phyloP scores from a whole-genome alignment of 2,113 vertebrate genomes.

The Dendrocopos noguchii region DNA sequence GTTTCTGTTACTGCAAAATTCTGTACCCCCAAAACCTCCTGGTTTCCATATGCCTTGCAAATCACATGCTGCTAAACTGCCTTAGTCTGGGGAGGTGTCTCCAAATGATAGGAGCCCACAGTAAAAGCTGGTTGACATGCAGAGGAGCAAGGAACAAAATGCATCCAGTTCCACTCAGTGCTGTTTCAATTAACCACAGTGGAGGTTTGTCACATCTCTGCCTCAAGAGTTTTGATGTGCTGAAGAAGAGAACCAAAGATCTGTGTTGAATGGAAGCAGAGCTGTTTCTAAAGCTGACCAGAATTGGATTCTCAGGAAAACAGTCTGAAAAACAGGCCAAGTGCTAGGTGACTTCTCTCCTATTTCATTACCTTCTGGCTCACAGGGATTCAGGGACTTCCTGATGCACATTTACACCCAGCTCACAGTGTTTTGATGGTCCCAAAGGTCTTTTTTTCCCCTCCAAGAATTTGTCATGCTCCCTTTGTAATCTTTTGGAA shows the following conservation, averaged over 20 bases:
- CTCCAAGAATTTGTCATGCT: background rate
- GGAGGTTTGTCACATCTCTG: background rate
- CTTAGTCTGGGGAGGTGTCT: background rate
- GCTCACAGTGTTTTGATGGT: background rate
- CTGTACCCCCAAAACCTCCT: background rate
- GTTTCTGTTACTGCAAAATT: background rate
- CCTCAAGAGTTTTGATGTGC: background rate
- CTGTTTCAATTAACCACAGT: background rate
- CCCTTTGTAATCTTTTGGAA: background rate
- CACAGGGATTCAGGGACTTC: background rate
- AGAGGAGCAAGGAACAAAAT: background rate
- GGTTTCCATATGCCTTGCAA: background rate
- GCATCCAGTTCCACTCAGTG: rapidly evolving
- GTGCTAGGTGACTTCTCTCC: background rate
- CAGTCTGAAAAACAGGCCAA: background rate
- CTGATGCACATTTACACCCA: background rate
- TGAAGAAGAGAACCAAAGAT: background rate
- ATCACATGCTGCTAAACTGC: background rate
- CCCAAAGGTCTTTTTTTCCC: background rate
- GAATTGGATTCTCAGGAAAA: background rate
- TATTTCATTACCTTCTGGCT: background rate
- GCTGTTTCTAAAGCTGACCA: background rate
- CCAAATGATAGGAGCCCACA: background rate
- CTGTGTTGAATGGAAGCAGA: background rate
- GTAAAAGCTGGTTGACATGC: background rate